Evolutionary conservation across 2,113 vertebrate genomes (phyloP).

Genomic region (Gyps fulvus): DNA sequence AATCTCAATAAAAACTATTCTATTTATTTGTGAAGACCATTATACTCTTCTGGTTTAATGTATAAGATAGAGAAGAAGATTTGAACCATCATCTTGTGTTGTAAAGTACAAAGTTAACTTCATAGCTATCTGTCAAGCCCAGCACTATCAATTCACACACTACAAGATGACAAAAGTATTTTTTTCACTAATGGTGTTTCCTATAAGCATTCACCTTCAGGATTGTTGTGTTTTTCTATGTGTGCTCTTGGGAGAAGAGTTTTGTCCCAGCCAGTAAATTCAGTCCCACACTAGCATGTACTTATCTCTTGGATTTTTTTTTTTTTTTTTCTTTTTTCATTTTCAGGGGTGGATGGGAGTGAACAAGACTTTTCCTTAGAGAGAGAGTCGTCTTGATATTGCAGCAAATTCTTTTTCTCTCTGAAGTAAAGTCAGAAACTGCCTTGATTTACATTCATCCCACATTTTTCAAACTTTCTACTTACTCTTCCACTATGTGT

Average conservation of each 20-base stretch:
- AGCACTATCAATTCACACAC: neutral
- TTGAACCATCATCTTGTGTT: neutral
- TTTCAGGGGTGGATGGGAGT: neutral
- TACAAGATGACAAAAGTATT: neutral
- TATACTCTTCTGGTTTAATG: neutral
- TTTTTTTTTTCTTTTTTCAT: neutral
- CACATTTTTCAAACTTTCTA: neutral
- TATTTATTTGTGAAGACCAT: neutral
- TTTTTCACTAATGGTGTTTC: neutral
- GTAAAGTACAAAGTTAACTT: neutral
- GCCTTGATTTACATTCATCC: neutral
- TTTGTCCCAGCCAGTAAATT: neutral
- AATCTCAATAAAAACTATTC: neutral
- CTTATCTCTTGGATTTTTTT: neutral
- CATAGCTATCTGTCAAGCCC: neutral
- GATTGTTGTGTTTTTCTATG: neutral
- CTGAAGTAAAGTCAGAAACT: neutral
- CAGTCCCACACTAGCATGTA: neutral
- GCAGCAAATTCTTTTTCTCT: neutral
- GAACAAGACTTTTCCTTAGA: neutral
- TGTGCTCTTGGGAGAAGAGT: neutral
- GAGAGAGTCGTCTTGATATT: neutral
- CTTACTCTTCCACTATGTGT: neutral
- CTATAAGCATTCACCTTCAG: neutral
- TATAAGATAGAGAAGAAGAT: neutral